Conservation (phyloP, 2,797 vertebrate genomes). For the Australoheros facetus region DNA sequence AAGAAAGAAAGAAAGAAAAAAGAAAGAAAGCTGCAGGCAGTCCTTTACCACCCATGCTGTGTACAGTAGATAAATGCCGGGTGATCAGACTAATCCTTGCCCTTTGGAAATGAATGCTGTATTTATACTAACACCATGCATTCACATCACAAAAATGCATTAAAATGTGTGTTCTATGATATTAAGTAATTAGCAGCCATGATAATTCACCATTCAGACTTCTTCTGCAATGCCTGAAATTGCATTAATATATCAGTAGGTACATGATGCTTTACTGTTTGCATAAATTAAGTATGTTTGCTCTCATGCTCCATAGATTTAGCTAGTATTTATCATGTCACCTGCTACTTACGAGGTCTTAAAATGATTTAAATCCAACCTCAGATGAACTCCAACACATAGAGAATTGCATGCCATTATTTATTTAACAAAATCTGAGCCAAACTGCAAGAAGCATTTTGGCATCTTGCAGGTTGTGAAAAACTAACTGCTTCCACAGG, state of each 20-base stretch:
- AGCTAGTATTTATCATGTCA: background rate
- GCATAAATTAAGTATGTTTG: no score
- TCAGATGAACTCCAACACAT: background rate
- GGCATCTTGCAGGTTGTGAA: background rate
- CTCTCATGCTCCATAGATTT: no score
- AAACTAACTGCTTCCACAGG: background rate
- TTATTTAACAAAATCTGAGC: background rate
- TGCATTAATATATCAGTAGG: background rate
- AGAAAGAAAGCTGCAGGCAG: conserved; percentile 26
- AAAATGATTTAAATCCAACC: background rate
- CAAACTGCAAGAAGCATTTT: background rate
- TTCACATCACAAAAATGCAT: conserved; percentile 10
- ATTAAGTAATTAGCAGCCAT: background rate
- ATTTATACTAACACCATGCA: conserved; percentile 16
- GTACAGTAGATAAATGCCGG: conserved; percentile 44
- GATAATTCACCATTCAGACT: background rate
- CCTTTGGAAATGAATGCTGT: conserved; percentile 47
- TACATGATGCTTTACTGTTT: background rate
- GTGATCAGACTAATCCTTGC: conserved; percentile 55
- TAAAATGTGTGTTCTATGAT: conserved; percentile 6
- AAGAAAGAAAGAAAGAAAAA: background rate
- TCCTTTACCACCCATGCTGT: conserved; percentile 36
- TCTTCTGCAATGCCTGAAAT: background rate
- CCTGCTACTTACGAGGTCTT: background rate
- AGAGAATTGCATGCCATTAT: background rate